A percentile compares a stretch with the other conserved stretches of the same genome.
These are phyloP conservation scores for Eulithis prunata DNA, from an alignment of 2,888 invertebrate species.

Conservation along the genomic window DNA sequence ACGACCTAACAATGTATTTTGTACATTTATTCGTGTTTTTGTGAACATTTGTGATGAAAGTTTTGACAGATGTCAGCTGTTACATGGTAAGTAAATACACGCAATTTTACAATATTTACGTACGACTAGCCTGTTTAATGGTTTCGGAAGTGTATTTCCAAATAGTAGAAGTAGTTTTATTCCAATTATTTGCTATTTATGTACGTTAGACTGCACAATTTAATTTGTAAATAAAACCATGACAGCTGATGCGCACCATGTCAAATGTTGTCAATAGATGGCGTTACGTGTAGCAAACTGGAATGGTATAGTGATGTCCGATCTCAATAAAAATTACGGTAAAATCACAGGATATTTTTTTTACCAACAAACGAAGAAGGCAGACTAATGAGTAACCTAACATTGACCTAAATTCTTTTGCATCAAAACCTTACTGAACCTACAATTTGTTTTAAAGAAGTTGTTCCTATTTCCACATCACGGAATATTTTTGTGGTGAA, in stretches of 20 bases:
- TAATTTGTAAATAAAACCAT: slow-evolving; percentile 35
- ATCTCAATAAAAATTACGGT: slow-evolving; percentile 5
- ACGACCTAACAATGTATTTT: slow-evolving; percentile 53
- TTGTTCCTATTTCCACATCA: not conserved
- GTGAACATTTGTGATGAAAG: slow-evolving; percentile 79
- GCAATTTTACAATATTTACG: slow-evolving; percentile 38
- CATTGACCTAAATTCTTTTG: not conserved
- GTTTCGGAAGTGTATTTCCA: not conserved
- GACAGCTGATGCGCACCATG: slow-evolving; percentile 44
- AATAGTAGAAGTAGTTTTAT: not conserved
- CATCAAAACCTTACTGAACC: not conserved
- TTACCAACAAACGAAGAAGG: not conserved
- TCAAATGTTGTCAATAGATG: slow-evolving; percentile 55
- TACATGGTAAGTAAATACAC: slow-evolving; percentile 52
- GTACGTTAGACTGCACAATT: not conserved
- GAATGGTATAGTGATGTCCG: slow-evolving; percentile 18
- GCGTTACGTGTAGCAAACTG: slow-evolving; percentile 49
- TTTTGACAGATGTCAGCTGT: slow-evolving; percentile 80
- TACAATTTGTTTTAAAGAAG: not conserved
- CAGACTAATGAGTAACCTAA: slow-evolving; percentile 2
- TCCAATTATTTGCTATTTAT: not conserved
- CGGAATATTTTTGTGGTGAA: too few relatives aligned
- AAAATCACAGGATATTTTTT: not conserved
- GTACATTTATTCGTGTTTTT: slow-evolving; percentile 62
- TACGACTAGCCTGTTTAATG: not conserved